These are phyloP conservation scores for Troides aeacus DNA, from an alignment of 2,888 invertebrate genomes.

Conservation along the genomic window DNA sequence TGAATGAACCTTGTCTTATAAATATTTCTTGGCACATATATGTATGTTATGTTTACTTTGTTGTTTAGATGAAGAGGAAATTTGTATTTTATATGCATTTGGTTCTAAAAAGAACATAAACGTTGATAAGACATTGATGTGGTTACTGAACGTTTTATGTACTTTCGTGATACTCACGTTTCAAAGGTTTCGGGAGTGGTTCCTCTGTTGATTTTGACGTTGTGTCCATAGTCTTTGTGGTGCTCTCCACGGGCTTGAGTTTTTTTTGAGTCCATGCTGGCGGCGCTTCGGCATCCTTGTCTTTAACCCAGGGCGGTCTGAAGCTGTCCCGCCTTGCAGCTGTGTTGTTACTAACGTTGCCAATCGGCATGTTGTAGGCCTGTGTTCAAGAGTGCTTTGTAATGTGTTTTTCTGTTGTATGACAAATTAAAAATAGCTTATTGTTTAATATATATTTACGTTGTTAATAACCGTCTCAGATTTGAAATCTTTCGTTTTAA, in stretches of 20 bases:
- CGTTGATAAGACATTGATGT: too few species aligned
- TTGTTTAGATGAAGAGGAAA: too few species aligned
- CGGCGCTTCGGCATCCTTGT: conserved; percentile 79
- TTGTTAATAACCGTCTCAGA: too few species aligned
- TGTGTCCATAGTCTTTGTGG: conserved; percentile 42
- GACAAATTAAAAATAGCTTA: too few species aligned
- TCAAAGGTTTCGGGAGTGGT: conserved; percentile 50
- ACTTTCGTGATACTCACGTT: conserved; percentile 53
- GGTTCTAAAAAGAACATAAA: too few species aligned
- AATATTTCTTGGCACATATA: too few species aligned
- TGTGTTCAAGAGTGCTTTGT: conserved; percentile 36
- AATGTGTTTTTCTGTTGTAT: conserved; percentile 1
- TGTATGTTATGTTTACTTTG: too few species aligned
- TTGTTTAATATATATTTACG: too few species aligned
- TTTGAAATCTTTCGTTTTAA: too few species aligned
- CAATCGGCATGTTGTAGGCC: conserved; percentile 67
- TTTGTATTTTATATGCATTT: too few species aligned
- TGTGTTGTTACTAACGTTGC: conserved; percentile 74
- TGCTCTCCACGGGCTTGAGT: conserved; percentile 63
- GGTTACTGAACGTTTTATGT: too few species aligned
- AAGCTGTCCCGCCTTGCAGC: conserved; percentile 83
- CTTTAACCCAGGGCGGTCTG: conserved; percentile 88
- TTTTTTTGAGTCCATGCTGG: conserved; percentile 83
- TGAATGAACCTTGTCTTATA: too few species aligned
- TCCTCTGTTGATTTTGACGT: conserved; percentile 40